Base-by-base conservation (phyloP, 1,140 invertebrate species). In the Nephila pilipes region DNA sequence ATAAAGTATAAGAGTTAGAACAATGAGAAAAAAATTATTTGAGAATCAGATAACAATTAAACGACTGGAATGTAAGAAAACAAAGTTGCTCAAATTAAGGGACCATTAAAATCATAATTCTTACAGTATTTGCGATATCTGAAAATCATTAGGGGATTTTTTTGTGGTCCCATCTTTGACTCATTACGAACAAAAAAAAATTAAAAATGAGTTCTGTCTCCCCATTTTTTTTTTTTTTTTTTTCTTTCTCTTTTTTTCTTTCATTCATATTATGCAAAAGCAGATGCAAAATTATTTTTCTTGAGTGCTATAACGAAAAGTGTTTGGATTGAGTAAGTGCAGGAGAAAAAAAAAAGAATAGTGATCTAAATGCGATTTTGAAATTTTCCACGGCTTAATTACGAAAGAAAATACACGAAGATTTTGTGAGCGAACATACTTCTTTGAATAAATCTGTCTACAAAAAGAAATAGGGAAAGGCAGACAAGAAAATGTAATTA, bases 401-500 rank as follows among this genome's bases (percentile, higher is more conserved):
- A 87, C 54, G 91, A 55, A 80, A 87, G 63, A 57, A 75, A 85
- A 93, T 87, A 79, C 36, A 38, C 38, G n/a, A 60, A n/a, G 46
- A 87, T 60, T 87, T 60, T 60, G 55, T 18, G 88, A 58, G 65
- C 32, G 85, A 93, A 80, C 81, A 65, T 25, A 69, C 60, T 88
- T 88, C 87, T 85, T 92, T 58, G 69, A 75, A 87, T 75, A 85
- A 87, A 87, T 79, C 79, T 55, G 38, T 79, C 65, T 80, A 32
- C 65, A 87, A 93, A 93, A 93, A 93, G 91, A 63, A 80, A 46
- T 75, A n/a, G 14, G n/a, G 91, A 93, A 87, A 79, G 25, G 54
- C 54, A 87, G 63, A 87, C 60, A 87, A 93, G 91, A 87, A 93
- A 93, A 93, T 93, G 91, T 93, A 93, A 93, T 93, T 93, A 93